These are phyloP conservation scores for Paratilapia polleni DNA, from an alignment of 2,113 vertebrate species.

Conservation along the genomic window DNA sequence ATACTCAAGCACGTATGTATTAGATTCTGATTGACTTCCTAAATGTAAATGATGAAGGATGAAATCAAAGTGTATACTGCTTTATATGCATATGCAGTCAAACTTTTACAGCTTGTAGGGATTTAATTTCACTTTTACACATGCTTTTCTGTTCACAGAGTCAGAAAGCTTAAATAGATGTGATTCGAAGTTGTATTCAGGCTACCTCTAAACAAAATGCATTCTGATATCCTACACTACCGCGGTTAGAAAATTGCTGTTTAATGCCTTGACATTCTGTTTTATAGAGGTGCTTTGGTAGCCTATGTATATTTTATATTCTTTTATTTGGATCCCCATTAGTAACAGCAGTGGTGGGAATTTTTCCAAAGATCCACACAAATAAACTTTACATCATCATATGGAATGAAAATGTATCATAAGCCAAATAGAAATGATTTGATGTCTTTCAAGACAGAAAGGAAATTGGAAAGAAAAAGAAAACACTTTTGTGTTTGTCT, in stretches of 20 bases:
- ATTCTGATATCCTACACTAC: background rate
- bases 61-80: background rate
- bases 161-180: background rate
- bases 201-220: background rate
- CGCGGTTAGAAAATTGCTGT: background rate
- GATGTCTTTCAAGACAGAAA: background rate
- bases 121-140: background rate
- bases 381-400: background rate
- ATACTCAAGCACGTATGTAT: background rate
- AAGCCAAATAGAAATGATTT: background rate
- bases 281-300: background rate
- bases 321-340: background rate
- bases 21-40: background rate
- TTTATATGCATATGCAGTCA: background rate
- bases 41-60: background rate
- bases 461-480: background rate
- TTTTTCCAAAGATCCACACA: background rate
- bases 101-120: background rate
- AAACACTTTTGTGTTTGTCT: constrained; percentile 16
- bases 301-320: background rate
- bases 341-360: background rate
- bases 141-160: background rate
- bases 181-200: background rate
- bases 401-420: background rate
- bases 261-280: background rate